A percentile compares a stretch with the other conserved stretches of the same genome.
Evolutionary conservation across 2,888 invertebrate genomes (phyloP).

Genomic region (Lithophane semibrunnea): DNA sequence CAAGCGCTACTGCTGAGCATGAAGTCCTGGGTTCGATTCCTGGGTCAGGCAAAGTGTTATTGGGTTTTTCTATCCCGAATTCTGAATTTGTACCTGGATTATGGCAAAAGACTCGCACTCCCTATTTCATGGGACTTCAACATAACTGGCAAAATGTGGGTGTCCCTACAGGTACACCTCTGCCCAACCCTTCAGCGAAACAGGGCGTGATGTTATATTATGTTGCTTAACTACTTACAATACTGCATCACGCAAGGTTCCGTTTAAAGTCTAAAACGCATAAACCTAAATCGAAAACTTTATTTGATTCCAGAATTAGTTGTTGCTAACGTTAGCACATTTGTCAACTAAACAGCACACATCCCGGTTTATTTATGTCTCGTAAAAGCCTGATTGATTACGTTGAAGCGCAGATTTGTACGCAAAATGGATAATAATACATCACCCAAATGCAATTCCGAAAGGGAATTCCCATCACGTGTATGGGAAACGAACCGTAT

Average conservation of each 20-base stretch:
- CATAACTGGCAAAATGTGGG: no score
- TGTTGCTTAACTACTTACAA: background rate
- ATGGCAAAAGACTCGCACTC: no score
- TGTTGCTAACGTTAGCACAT: conserved; percentile 31
- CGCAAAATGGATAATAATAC: conserved; percentile 72
- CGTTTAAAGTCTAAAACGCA: background rate
- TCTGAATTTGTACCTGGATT: no score
- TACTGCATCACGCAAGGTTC: background rate
- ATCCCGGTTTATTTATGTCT: conserved; percentile 70
- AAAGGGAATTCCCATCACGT: conserved; percentile 61
- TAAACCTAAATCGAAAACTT: conserved; percentile 2
- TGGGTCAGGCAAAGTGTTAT: no score
- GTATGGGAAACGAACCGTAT: conserved; percentile 29
- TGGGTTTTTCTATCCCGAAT: no score
- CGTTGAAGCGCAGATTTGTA: conserved; percentile 72
- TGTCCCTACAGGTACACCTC: no score
- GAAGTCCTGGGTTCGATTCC: no score
- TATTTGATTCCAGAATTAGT: conserved; percentile 31
- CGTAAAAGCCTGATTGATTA: conserved; percentile 75
- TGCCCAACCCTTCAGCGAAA: no score
- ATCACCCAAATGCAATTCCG: conserved; percentile 72
- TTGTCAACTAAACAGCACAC: conserved; percentile 58
- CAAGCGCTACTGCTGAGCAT: no score
- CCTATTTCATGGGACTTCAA: no score
- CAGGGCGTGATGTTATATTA: no score